These are phyloP conservation scores for Drosophila sp. DNA, from an alignment of 1,140 invertebrate genomes.

Conservation along the genomic window DNA sequence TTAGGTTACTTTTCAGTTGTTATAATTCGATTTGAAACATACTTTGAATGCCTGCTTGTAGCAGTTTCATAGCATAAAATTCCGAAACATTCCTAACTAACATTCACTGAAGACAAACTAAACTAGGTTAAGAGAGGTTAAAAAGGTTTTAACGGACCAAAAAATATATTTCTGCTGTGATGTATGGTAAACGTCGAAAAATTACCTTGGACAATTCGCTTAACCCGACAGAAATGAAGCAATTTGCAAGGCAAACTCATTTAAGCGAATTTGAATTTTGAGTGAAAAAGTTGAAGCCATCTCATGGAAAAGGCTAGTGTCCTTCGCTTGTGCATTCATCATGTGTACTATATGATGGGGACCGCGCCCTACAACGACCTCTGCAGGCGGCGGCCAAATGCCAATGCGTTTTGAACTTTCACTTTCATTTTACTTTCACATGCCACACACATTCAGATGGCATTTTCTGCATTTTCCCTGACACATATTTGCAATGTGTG, in stretches of 20 bases:
- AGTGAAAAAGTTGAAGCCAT: slow-evolving; percentile 20
- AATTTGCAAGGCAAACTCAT: slow-evolving; percentile 28
- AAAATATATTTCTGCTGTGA: no score
- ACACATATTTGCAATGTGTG: slow-evolving; percentile 32
- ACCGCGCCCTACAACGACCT: neutral
- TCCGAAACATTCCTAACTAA: no score
- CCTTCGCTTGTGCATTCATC: slow-evolving; percentile 25
- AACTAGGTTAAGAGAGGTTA: no score
- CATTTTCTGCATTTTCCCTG: slow-evolving; percentile 40
- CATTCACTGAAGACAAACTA: no score
- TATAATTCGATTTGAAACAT: no score
- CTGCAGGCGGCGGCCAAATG: slow-evolving; percentile 12
- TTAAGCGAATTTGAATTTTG: slow-evolving; percentile 17
- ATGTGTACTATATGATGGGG: neutral
- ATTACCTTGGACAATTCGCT: neutral
- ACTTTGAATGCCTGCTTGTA: no score
- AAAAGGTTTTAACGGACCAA: no score
- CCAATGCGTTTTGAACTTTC: slow-evolving; percentile 26
- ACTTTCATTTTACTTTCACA: slow-evolving; percentile 22
- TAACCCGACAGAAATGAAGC: neutral
- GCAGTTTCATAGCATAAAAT: no score
- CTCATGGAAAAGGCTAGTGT: neutral
- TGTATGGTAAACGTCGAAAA: neutral
- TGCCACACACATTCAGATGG: slow-evolving; percentile 16
- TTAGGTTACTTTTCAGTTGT: no score